Evolutionary conservation across 2,888 invertebrate species (phyloP), one percentile per base, ranked within the genome.

Genomic region (Sylvicola cinctus): DNA sequence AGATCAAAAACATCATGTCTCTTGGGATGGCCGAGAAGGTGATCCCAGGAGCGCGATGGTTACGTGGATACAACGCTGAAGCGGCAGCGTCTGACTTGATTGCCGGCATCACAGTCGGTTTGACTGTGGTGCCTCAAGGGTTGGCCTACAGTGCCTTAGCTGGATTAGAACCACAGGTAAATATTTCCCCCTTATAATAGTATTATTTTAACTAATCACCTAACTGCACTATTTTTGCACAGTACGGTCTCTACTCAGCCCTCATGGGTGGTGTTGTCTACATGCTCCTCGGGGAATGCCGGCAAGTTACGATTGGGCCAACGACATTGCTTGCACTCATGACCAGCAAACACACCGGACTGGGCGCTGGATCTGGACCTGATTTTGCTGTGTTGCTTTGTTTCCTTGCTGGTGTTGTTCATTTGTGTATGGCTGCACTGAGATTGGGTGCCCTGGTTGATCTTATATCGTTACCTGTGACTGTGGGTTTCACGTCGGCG

Each of bases 191-290:
- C n/a, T n/a, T n/a, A n/a, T n/a, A n/a, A n/a, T n/a, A n/a, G n/a
- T n/a, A n/a, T n/a, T n/a, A n/a, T n/a, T n/a, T n/a, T n/a, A n/a
- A n/a, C n/a, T n/a, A n/a, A n/a, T n/a, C n/a, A n/a, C n/a, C n/a
- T n/a, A n/a, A n/a, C n/a, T n/a, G n/a, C n/a, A n/a, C n/a, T n/a
- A n/a, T n/a, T n/a, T n/a, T n/a, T n/a, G n/a, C n/a, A 36, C 65
- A 93, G 85, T 90, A 87, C 61, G 93, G 93, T 3, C 66, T 95
- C 33, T 93, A 93, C 61, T 88, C 91, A 0, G 81, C 91, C 2
- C 93, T 93, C 57, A 70, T 88, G 59, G 90, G 91, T 2, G 88
- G 90, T 48, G 81, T 93, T 54, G 69, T 93, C 27, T 95, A 93
- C 60, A 73, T 79, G 33, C 55, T 91, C 38, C 73, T 93, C 45